Conservation (phyloP, 2,113 vertebrate genomes). For the Mormyrus lacerda region DNA sequence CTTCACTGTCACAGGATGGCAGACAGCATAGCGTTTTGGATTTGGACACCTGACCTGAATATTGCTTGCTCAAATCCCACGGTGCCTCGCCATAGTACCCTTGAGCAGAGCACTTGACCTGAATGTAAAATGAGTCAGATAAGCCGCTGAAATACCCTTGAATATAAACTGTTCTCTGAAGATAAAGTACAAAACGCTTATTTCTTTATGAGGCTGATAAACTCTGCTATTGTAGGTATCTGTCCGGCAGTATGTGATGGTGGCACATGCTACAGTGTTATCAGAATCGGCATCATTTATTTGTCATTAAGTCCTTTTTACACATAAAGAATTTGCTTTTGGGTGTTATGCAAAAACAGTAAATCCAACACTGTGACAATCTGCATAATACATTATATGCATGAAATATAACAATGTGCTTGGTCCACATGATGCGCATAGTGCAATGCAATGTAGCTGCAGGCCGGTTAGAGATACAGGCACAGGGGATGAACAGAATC, state of each 20-base stretch:
- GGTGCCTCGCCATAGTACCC: background rate
- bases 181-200: background rate
- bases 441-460: background rate
- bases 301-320: background rate
- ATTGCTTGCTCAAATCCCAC: background rate
- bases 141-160: background rate
- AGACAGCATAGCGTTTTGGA: background rate
- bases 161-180: background rate
- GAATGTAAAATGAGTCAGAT: background rate
- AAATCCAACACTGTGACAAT: background rate
- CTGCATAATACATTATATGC: background rate
- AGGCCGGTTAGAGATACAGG: background rate
- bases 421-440: background rate
- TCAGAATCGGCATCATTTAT: background rate
- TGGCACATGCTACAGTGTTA: background rate
- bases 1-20: background rate
- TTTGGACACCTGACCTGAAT: background rate
- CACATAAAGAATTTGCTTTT: background rate
- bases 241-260: background rate
- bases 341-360: background rate
- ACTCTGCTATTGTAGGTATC: background rate
- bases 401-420: background rate
- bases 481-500: background rate
- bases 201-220: background rate
- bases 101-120: background rate